Percentiles rank a stretch among this genome's conserved stretches.
phyloP scores from a whole-genome alignment of 2,797 vertebrate species.

The Leptatherina wallacei region DNA sequence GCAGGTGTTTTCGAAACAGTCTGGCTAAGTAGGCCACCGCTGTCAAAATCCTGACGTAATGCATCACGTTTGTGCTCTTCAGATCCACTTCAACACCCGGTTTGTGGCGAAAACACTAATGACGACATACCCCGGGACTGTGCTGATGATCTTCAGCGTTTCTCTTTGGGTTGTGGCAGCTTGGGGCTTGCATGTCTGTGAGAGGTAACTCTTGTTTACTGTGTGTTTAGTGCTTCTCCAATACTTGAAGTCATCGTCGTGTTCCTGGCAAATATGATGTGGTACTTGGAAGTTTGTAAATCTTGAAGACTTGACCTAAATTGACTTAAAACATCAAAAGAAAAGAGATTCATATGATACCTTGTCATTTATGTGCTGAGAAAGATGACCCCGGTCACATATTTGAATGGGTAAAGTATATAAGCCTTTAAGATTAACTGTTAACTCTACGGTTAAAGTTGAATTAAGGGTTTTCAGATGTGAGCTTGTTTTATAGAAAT shows the following conservation, averaged over 20 bases:
- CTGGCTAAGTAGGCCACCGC: constrained; percentile 21
- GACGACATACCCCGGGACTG: constrained; percentile 93
- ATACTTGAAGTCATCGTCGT: neutral
- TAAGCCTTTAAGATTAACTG: neutral
- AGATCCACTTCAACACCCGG: constrained; percentile 91
- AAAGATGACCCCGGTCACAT: neutral
- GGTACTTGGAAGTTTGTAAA: neutral
- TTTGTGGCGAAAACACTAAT: constrained; percentile 95
- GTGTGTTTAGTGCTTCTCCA: neutral
- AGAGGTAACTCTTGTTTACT: constrained; percentile 83
- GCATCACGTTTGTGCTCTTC: constrained; percentile 34
- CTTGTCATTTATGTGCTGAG: too few species aligned
- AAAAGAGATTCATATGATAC: neutral
- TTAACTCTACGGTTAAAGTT: neutral
- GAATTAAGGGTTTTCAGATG: neutral
- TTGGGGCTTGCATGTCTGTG: constrained; percentile 92
- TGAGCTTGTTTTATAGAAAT: neutral
- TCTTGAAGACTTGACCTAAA: neutral
- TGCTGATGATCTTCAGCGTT: constrained; percentile 94
- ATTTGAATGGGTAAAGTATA: neutral
- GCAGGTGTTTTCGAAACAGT: constrained; percentile 63
- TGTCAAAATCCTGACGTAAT: constrained; percentile 42
- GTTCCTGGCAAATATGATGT: neutral
- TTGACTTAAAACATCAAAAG: neutral
- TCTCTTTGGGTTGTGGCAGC: constrained; percentile 94